Percentiles rank a stretch among this genome's conserved stretches.
These are phyloP conservation scores for Rhinopomastus cyanomelas DNA, from an alignment of 2,113 vertebrate genomes.

Conservation along the genomic window DNA sequence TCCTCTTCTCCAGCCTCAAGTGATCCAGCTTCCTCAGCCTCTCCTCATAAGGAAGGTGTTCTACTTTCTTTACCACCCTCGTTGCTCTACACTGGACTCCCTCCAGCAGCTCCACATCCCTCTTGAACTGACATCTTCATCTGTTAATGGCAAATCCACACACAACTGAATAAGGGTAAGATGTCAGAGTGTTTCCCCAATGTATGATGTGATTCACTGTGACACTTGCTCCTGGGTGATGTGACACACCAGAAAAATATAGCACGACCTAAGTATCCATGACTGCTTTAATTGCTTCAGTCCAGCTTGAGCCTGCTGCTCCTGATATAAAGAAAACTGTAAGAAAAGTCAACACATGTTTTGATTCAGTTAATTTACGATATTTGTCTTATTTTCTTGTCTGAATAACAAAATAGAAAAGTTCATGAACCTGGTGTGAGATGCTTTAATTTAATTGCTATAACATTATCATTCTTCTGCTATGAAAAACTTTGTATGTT, in stretches of 20 bases:
- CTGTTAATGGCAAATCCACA: not conserved
- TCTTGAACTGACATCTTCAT: too few species aligned
- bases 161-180: not conserved
- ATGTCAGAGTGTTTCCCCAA: not conserved
- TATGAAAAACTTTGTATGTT: not conserved
- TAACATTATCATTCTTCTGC: not conserved
- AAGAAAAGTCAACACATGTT: rapidly evolving
- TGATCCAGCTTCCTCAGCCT: too few species aligned
- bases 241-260: not conserved
- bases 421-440: not conserved
- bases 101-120: too few species aligned
- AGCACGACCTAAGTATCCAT: not conserved
- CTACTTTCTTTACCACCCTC: too few species aligned
- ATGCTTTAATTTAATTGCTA: not conserved
- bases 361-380: not conserved
- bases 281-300: not conserved
- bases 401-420: not conserved
- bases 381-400: not conserved
- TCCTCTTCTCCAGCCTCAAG: too few species aligned
- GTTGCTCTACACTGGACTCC: too few species aligned
- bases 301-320: not conserved
- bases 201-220: not conserved
- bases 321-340: not conserved
- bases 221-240: not conserved
- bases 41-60: too few species aligned